A percentile compares a stretch with the other conserved stretches of the same genome.
Evolutionary conservation across 2,888 invertebrate species (phyloP).

Genomic region (Choreutis nemorana): DNA sequence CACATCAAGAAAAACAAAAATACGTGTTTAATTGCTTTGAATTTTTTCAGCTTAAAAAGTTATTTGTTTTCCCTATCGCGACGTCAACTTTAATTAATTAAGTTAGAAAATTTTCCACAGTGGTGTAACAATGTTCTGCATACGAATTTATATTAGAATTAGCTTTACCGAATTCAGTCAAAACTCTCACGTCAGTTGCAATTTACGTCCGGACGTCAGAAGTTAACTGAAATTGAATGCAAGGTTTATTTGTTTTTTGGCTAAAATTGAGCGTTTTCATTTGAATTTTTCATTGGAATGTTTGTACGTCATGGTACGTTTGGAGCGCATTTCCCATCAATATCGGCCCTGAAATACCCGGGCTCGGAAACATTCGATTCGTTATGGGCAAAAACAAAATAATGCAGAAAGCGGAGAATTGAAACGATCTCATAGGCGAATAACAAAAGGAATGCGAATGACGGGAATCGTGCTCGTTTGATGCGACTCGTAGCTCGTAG

Average conservation of each 20-base stretch:
- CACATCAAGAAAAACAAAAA: no score
- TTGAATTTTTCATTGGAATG: not conserved
- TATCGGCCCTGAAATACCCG: conserved; percentile 37
- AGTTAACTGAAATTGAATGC: not conserved
- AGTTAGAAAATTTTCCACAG: no score
- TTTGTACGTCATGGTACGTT: not conserved
- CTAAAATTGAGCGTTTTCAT: conserved; percentile 1
- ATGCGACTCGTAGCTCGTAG: conserved; percentile 22
- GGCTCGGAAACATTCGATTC: conserved; percentile 52
- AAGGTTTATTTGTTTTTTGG: not conserved
- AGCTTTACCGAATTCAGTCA: no score
- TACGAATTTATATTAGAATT: no score
- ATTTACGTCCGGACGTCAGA: not conserved
- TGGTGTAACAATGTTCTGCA: no score
- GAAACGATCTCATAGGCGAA: conserved; percentile 46
- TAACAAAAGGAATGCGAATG: conserved; percentile 54
- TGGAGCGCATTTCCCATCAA: conserved; percentile 22
- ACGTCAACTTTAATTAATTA: no score
- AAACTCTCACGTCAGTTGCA: no score
- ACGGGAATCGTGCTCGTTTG: conserved; percentile 47
- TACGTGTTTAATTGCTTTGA: no score
- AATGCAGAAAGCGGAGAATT: conserved; percentile 48
- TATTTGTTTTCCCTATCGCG: no score
- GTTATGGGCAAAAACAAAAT: conserved; percentile 52
- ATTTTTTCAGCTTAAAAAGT: no score